phyloP scores from a whole-genome alignment of 1,140 invertebrate species.

The Meteorus sp. region DNA sequence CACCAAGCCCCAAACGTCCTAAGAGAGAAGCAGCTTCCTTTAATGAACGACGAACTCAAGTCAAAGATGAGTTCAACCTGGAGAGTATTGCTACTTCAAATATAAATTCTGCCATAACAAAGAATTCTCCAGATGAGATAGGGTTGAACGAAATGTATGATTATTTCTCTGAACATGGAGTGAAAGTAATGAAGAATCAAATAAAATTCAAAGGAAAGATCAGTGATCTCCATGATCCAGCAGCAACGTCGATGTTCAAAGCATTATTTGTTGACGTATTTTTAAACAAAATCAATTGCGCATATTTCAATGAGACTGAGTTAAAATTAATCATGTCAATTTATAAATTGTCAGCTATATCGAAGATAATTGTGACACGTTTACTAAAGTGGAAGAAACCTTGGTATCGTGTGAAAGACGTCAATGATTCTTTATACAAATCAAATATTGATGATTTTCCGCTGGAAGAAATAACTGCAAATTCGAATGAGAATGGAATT shows the following conservation, averaged over 20 bases:
- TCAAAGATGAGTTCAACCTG: neutral
- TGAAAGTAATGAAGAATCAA: neutral
- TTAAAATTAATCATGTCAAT: slow-evolving; percentile 40
- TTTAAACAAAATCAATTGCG: slow-evolving; percentile 44
- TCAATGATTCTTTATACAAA: neutral
- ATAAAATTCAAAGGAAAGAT: neutral
- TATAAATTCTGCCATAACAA: no score
- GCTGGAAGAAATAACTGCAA: neutral
- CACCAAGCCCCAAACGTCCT: neutral
- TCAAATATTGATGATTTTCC: neutral
- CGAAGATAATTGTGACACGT: slow-evolving; percentile 44
- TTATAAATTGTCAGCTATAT: slow-evolving; percentile 32
- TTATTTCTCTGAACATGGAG: neutral
- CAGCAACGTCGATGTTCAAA: neutral
- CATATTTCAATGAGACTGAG: slow-evolving; percentile 43
- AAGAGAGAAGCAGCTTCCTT: neutral
- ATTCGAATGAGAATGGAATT: neutral
- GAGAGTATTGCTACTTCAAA: no score
- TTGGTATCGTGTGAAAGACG: slow-evolving; percentile 34
- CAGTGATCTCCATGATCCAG: neutral
- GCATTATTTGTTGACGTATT: slow-evolving; percentile 36
- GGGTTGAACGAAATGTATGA: neutral
- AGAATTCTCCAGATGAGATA: neutral
- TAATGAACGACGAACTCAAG: neutral
- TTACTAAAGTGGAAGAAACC: slow-evolving; percentile 43